Percentiles rank a stretch among this genome's conserved stretches.
phyloP scores from a whole-genome alignment of 2,888 invertebrate genomes.

The Drosophila robusta region DNA sequence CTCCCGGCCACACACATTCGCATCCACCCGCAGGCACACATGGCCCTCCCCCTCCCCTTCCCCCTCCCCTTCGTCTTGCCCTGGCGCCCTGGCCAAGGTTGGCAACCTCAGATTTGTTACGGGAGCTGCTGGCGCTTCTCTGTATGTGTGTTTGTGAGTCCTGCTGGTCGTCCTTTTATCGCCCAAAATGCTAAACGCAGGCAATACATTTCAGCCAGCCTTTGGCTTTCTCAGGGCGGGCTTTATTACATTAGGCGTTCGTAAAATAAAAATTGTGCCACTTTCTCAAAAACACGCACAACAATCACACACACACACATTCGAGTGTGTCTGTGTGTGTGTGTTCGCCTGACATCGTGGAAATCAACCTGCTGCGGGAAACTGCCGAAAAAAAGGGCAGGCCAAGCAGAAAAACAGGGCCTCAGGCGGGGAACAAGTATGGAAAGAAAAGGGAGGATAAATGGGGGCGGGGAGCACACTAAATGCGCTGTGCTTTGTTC shows the following conservation, averaged over 20 bases:
- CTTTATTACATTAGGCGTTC: slow-evolving; percentile 80
- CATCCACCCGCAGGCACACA: slow-evolving; percentile 45
- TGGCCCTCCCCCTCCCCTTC: slow-evolving; percentile 31
- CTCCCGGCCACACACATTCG: slow-evolving; percentile 55
- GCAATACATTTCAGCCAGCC: slow-evolving; percentile 69
- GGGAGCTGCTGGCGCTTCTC: slow-evolving; percentile 32
- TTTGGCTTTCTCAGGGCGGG: slow-evolving; percentile 65
- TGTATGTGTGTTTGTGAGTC: slow-evolving; percentile 13
- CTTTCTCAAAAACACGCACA: slow-evolving; percentile 74
- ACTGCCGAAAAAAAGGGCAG: slow-evolving; percentile 68
- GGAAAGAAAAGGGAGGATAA: not conserved
- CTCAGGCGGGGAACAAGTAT: not conserved
- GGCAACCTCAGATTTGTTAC: slow-evolving; percentile 75
- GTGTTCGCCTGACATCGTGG: slow-evolving; percentile 10
- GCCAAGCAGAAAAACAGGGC: slow-evolving; percentile 58
- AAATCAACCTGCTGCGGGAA: slow-evolving; percentile 77
- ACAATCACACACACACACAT: slow-evolving; percentile 45
- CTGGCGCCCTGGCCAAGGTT: slow-evolving; percentile 53
- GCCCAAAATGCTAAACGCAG: slow-evolving; percentile 77
- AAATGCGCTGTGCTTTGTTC: slow-evolving; percentile 49
- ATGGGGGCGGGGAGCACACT: slow-evolving; percentile 2
- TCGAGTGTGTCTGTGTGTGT: slow-evolving; percentile 13
- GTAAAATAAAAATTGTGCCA: slow-evolving; percentile 80
- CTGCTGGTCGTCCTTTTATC: slow-evolving; percentile 67
- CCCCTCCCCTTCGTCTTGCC: too few species aligned